These are phyloP conservation scores for Cyrtorhinus lividipennis DNA, from an alignment of 1,140 invertebrate species.

Conservation along the genomic window DNA sequence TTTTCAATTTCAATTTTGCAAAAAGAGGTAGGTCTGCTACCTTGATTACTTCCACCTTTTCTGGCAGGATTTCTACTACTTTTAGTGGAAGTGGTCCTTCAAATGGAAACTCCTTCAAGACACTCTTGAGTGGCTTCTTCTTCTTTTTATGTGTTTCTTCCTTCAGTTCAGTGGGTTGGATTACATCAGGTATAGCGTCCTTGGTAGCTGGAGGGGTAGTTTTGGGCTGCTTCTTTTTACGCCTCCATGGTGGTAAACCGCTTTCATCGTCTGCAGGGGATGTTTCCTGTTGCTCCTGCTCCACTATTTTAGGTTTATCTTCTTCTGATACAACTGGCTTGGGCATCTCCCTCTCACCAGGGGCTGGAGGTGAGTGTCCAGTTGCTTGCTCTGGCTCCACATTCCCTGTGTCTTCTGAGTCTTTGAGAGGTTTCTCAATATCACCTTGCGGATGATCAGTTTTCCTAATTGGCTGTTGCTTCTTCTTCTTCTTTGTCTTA, in stretches of 20 bases:
- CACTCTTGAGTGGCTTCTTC: conserved; percentile 14
- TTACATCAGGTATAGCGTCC: conserved; percentile 19
- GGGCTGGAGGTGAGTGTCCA: no score
- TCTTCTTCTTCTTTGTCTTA: conserved; percentile 24
- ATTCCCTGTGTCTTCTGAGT: no score
- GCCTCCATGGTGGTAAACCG: conserved; percentile 27
- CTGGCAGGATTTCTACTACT: conserved; percentile 33
- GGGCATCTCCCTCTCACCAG: no score
- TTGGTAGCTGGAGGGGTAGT: conserved; percentile 16
- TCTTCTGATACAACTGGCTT: no score
- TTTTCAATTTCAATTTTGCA: conserved; percentile 46
- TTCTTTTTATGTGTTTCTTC: conserved; percentile 18
- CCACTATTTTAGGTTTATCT: no score
- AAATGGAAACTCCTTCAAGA: neutral
- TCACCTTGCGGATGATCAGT: no score
- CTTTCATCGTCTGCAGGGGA: conserved; percentile 24
- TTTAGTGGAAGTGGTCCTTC: conserved; percentile 23
- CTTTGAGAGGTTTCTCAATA: no score
- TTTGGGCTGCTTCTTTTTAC: conserved; percentile 25
- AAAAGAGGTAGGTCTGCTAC: conserved; percentile 31
- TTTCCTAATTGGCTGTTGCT: no score
- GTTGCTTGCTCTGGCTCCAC: no score
- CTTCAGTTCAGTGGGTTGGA: conserved; percentile 23
- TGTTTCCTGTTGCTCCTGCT: conserved; percentile 18
- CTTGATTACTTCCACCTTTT: conserved; percentile 31